Evolutionary conservation across 2,888 invertebrate genomes (phyloP).

Genomic region (Brachyptera putata): DNA sequence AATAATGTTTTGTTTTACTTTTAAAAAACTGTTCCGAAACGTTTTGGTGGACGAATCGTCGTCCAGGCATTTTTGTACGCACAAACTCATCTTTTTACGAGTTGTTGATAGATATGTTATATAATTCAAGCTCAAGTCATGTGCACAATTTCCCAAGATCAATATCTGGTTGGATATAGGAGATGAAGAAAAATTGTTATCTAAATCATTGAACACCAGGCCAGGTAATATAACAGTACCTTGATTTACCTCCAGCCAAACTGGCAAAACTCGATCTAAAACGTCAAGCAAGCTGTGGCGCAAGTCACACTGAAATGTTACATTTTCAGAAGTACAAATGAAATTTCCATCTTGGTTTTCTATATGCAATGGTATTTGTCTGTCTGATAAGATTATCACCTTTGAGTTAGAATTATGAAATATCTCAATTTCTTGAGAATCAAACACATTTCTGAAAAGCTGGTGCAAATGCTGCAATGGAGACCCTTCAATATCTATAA

Average conservation of each 20-base stretch:
- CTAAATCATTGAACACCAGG: constrained; percentile 24
- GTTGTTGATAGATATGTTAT: not conserved
- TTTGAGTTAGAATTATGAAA: not conserved
- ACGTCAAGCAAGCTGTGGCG: constrained; percentile 22
- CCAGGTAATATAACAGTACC: constrained; percentile 28
- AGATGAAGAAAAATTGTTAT: constrained; percentile 23
- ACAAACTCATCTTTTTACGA: too few species aligned
- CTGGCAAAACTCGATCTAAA: constrained; percentile 9
- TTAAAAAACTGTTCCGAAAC: too few species aligned
- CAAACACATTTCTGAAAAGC: not conserved
- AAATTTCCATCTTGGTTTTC: not conserved
- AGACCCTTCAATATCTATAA: constrained; percentile 1
- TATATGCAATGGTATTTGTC: constrained; percentile 24
- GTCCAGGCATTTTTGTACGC: too few species aligned
- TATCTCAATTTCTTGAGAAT: not conserved
- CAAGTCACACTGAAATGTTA: constrained; percentile 1
- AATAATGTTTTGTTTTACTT: too few species aligned
- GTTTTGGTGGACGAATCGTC: too few species aligned
- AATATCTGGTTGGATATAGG: constrained; percentile 26
- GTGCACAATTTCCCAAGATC: constrained; percentile 20
- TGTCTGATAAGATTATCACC: constrained; percentile 21
- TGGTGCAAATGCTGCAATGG: constrained; percentile 18
- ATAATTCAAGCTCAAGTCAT: not conserved
- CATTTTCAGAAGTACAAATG: not conserved
- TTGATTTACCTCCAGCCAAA: not conserved